Percentiles rank a stretch among this genome's conserved stretches.
These are phyloP conservation scores for Cygnus olor DNA, from an alignment of 2,797 vertebrate genomes.

Conservation along the genomic window DNA sequence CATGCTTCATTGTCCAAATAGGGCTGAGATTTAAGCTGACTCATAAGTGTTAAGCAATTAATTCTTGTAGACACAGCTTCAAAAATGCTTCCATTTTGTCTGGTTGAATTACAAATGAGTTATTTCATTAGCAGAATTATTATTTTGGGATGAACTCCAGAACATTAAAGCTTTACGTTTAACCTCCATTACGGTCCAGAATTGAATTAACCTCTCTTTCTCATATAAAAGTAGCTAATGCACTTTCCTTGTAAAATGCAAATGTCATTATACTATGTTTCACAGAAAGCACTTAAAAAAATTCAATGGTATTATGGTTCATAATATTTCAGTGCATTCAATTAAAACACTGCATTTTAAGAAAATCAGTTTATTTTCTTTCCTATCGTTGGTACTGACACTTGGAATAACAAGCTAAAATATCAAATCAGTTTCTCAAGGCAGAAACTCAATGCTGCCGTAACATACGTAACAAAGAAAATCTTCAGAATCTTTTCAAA, in stretches of 20 bases:
- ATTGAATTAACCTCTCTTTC: conserved; percentile 69
- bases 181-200: conserved; percentile 59
- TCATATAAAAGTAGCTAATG: conserved; percentile 52
- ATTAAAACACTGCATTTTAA: conserved; percentile 31
- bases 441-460: not conserved
- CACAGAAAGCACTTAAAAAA: conserved; percentile 43
- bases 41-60: conserved; percentile 37
- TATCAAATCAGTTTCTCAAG: not conserved
- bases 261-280: conserved; percentile 19
- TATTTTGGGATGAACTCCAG: conserved; percentile 67
- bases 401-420: not conserved
- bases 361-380: conserved; percentile 9
- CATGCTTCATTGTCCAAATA: conserved; percentile 17
- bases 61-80: conserved; percentile 35
- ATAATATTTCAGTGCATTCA: conserved; percentile 36
- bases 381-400: not conserved
- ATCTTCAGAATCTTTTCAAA: not conserved
- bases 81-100: conserved; percentile 48
- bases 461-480: not conserved
- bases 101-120: conserved; percentile 63
- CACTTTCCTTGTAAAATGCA: conserved; percentile 64
- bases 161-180: conserved; percentile 67
- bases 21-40: conserved; percentile 15
- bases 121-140: conserved; percentile 70
- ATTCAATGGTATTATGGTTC: not conserved